Evolutionary conservation across 2,113 vertebrate species (phyloP), one percentile per base, ranked within the genome.

Genomic region (Petroica traversi): DNA sequence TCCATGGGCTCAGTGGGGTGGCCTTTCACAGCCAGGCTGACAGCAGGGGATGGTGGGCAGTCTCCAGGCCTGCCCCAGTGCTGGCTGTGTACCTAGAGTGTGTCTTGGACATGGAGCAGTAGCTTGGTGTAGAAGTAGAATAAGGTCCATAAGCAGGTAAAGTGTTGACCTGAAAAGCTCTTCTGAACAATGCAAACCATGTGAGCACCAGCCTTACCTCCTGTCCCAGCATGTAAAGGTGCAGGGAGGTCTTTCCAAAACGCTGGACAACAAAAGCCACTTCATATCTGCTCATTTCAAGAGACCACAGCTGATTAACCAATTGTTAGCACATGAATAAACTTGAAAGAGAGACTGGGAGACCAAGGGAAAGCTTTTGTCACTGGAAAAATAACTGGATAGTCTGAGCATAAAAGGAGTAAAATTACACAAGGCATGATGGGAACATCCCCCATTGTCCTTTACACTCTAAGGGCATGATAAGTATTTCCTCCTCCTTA

Each of bases 291-390:
- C 82, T 90, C 75, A 89, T 92, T 96, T 93, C 59, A 26, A 76
- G 74, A 69, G 81, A 82, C 55, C 73, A 51, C 16, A 74, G 81
- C 77, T 84, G 85, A 52, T 91, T 91, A 89, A 92, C 85, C 66
- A 69, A 80, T 85, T n/a, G 10, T 90, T 93, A 96, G 76, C 68
- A 76, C 76, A 43, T 91, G 91, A 92, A 64, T 75, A 79, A 89
- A 55, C 80, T 76, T 91, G 88, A 94, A 86, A 95, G 78, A 85
- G 77, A 97, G 68, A 92, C 73, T 78, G 73, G 54, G 75, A 93
- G 68, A 94, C 28, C 49, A 74, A 62, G 88, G 73, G 36, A 88
- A 92, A 89, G 88, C 83, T 77, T 92, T 77, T 86, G 57, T 82
- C 36, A 51, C 51, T 8, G 3, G 49, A 86, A 87, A 86, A 94